Conservation (phyloP, 2,888 invertebrate species). For the Drosophila mulleri region DNA sequence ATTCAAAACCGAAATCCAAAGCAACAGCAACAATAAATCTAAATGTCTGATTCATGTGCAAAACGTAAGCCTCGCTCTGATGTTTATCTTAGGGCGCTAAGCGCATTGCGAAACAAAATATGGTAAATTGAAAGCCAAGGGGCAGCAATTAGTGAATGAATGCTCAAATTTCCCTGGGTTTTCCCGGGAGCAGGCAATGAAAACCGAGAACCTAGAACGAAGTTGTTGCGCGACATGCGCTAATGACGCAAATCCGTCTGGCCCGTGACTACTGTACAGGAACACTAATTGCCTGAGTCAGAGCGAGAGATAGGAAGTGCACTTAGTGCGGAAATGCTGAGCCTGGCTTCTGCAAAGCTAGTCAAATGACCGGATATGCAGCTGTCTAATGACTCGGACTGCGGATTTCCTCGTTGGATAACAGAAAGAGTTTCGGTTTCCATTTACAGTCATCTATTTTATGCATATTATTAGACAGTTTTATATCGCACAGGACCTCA, state of each 20-base stretch:
- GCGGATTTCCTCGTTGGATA: slow-evolving; percentile 44
- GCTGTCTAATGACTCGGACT: slow-evolving; percentile 57
- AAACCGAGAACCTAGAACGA: slow-evolving; percentile 21
- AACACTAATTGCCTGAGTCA: slow-evolving; percentile 73
- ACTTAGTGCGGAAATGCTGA: slow-evolving; percentile 73
- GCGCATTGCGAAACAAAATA: slow-evolving; percentile 72
- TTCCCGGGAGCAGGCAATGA: slow-evolving; percentile 68
- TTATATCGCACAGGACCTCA: slow-evolving; percentile 29
- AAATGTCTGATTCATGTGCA: slow-evolving; percentile 76
- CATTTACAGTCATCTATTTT: slow-evolving; percentile 16
- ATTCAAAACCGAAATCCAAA: slow-evolving; percentile 42
- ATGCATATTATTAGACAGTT: slow-evolving; percentile 43
- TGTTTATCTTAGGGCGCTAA: slow-evolving; percentile 35
- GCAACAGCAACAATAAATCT: slow-evolving; percentile 73
- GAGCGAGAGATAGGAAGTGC: slow-evolving; percentile 50
- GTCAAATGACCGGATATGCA: slow-evolving; percentile 72
- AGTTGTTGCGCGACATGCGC: slow-evolving; percentile 23
- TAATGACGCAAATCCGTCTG: slow-evolving; percentile 80
- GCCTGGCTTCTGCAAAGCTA: slow-evolving; percentile 70
- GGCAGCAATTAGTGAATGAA: slow-evolving; percentile 71
- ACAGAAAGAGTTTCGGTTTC: slow-evolving; percentile 41
- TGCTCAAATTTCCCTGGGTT: slow-evolving; percentile 66
- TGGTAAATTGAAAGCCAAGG: slow-evolving; percentile 60
- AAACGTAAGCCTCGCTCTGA: slow-evolving; percentile 32
- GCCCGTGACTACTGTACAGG: slow-evolving; percentile 30